Conservation (phyloP, 2,113 vertebrate species). For the Lonchura striata region DNA sequence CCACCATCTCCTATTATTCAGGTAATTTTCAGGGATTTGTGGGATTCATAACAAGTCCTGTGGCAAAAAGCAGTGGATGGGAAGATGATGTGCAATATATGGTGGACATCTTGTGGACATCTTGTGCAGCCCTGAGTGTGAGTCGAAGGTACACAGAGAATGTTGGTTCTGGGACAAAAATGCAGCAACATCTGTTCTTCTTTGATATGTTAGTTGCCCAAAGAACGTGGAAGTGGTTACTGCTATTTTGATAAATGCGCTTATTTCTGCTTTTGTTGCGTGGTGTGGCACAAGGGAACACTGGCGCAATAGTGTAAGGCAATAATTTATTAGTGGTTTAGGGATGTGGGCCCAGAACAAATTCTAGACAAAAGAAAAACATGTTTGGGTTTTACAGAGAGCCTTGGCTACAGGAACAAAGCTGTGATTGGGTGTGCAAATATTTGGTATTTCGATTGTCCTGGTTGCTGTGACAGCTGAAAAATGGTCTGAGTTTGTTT, state of each 20-base stretch:
- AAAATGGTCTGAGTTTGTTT: slow-evolving; percentile 51
- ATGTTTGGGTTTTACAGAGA: slow-evolving; percentile 62
- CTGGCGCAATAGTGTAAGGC: slow-evolving; percentile 2
- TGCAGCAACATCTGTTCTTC: not conserved
- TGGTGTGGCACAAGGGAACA: slow-evolving; percentile 35
- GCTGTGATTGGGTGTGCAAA: slow-evolving; percentile 54
- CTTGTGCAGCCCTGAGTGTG: not conserved
- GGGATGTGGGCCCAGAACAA: slow-evolving; percentile 62
- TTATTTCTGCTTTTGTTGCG: slow-evolving; percentile 55
- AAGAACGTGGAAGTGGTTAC: slow-evolving; percentile 24
- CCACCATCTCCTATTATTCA: not conserved
- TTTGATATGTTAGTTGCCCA: not conserved
- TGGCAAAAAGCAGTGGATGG: not conserved
- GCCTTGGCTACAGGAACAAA: slow-evolving; percentile 63
- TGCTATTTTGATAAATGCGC: slow-evolving; percentile 41
- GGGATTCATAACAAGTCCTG: not conserved
- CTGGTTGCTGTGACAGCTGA: slow-evolving; percentile 55
- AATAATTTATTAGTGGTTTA: slow-evolving; percentile 62
- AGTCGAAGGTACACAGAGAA: not conserved
- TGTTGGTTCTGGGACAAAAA: not conserved
- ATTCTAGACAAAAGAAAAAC: slow-evolving; percentile 73
- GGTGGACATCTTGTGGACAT: not conserved
- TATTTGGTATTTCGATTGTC: slow-evolving; percentile 53
- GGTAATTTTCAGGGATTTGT: not conserved
- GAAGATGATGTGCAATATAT: not conserved